phyloP scores from a whole-genome alignment of 2,888 invertebrate genomes.

The Helicoverpa assulta region DNA sequence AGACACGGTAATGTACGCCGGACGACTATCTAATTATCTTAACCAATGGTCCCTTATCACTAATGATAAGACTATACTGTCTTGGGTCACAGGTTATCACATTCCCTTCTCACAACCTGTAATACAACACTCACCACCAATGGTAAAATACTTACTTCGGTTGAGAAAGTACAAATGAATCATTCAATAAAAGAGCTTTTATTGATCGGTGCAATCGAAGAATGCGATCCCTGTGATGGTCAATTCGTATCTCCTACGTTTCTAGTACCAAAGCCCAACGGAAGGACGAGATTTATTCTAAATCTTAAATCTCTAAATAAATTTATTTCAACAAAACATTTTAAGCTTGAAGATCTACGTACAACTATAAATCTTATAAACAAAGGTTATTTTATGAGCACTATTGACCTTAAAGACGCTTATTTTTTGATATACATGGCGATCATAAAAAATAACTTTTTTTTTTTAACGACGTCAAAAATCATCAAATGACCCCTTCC shows the following conservation, averaged over 20 bases:
- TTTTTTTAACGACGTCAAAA: too few relatives aligned
- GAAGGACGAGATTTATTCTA: slow-evolving; percentile 15
- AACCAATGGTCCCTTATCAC: slow-evolving; percentile 9
- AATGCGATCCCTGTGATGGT: neutral
- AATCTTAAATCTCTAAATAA: slow-evolving; percentile 24
- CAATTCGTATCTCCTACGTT: slow-evolving; percentile 18
- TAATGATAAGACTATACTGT: neutral
- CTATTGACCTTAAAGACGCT: slow-evolving; percentile 16
- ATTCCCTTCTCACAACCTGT: slow-evolving; percentile 7
- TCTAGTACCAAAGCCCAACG: slow-evolving; percentile 19
- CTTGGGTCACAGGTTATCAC: slow-evolving; percentile 2
- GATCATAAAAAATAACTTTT: slow-evolving; percentile 26
- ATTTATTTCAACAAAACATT: slow-evolving; percentile 15
- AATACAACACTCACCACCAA: neutral
- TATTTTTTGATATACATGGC: slow-evolving; percentile 29
- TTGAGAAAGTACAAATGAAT: neutral
- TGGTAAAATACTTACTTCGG: neutral
- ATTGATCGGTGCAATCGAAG: slow-evolving; percentile 8
- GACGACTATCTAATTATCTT: slow-evolving; percentile 8
- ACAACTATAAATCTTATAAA: slow-evolving; percentile 8
- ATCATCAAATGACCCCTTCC: too few relatives aligned
- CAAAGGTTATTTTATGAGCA: slow-evolving; percentile 5
- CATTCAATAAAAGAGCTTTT: neutral
- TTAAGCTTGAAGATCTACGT: slow-evolving; percentile 13
- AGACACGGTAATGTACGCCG: slow-evolving; percentile 2